Evolutionary conservation across 2,113 vertebrate species (phyloP).

Genomic region (Menura novaehollandiae): DNA sequence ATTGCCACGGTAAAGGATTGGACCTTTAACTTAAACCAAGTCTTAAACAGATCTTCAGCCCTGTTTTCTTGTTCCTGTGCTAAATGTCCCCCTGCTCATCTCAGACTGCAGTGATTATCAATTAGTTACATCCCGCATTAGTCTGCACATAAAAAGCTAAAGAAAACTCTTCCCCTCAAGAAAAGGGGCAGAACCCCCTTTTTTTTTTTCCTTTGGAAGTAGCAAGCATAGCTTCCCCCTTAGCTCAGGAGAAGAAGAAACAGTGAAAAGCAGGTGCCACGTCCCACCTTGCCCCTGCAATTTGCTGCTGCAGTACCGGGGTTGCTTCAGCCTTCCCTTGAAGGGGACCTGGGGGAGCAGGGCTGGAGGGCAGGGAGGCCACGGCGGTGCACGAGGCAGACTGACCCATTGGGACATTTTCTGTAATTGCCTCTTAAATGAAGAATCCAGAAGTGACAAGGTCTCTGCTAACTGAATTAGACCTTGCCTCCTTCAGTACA

Average conservation of each 20-base stretch:
- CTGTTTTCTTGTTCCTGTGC: not conserved
- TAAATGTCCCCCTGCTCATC: not conserved
- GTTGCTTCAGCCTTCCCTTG: not conserved
- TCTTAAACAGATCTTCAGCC: not conserved
- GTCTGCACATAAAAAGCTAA: not conserved
- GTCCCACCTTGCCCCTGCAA: too few species aligned
- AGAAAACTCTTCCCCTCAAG: not conserved
- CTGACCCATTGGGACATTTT: not conserved
- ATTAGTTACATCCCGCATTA: not conserved
- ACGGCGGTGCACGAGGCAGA: not conserved
- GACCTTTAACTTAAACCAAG: not conserved
- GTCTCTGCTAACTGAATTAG: not conserved
- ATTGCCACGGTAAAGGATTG: not conserved
- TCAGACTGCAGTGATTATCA: not conserved
- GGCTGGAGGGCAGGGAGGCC: not conserved
- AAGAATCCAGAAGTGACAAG: not conserved
- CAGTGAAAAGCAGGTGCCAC: not conserved
- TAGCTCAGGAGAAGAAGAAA: not conserved
- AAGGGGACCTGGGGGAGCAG: not conserved
- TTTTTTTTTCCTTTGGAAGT: not conserved
- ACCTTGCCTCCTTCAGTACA: not conserved
- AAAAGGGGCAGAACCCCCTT: accelerated
- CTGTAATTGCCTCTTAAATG: not conserved
- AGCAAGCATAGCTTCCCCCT: not conserved
- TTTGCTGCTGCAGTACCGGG: accelerated